Percentiles rank a stretch among this genome's conserved stretches.
phyloP scores from a whole-genome alignment of 2,888 invertebrate genomes.

The Diabrotica balteata region DNA sequence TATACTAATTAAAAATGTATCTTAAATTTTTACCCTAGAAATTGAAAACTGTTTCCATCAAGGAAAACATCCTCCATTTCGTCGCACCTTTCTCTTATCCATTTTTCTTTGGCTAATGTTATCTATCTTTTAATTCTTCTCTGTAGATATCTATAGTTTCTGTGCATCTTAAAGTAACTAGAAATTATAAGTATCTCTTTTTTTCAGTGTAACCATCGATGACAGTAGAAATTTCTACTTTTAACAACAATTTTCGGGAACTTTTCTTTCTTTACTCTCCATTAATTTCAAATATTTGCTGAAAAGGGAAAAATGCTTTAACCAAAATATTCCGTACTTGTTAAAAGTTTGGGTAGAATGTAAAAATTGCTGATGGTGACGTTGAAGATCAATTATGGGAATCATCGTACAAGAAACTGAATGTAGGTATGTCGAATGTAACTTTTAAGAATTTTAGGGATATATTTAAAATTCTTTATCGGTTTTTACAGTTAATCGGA shows the following conservation, averaged over 20 bases:
- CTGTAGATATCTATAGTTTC: no score
- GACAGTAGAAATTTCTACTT: no score
- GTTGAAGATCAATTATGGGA: constrained; percentile 11
- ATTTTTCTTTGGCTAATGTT: background rate
- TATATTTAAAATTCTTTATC: no score
- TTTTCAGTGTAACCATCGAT: background rate
- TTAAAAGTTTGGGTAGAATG: constrained; percentile 4
- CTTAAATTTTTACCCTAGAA: no score
- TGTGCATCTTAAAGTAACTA: no score
- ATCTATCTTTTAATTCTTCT: background rate
- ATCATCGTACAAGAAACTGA: constrained; percentile 9
- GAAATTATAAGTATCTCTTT: background rate
- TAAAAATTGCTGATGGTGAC: constrained; percentile 9
- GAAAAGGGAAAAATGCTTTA: background rate
- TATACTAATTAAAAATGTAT: no score
- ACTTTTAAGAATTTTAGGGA: no score
- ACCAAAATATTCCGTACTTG: background rate
- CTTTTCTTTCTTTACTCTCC: background rate
- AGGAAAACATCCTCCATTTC: no score
- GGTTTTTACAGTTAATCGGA: background rate
- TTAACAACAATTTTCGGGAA: background rate
- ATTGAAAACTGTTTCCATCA: no score
- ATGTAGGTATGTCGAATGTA: background rate
- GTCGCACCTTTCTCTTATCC: no score
- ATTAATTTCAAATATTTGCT: background rate